These are phyloP conservation scores for Thalassarche chlororhynchos DNA, from an alignment of 2,113 vertebrate species.

Conservation along the genomic window DNA sequence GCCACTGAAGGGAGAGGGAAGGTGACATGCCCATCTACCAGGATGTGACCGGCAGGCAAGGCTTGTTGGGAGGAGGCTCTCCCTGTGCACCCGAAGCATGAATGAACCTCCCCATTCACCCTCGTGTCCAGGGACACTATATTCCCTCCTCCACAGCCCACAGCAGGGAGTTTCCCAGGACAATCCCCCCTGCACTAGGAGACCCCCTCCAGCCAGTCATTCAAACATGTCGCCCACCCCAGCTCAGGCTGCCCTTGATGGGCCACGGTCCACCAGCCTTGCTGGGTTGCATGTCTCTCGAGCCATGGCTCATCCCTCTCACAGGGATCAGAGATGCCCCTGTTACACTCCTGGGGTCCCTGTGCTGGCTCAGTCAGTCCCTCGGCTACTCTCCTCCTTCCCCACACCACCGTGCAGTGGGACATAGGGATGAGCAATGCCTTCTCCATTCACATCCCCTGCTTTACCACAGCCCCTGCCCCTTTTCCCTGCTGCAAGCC, in stretches of 20 bases:
- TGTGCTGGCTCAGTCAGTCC: neutral
- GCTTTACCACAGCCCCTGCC: neutral
- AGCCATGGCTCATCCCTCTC: neutral
- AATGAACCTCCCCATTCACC: neutral
- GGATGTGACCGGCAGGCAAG: neutral
- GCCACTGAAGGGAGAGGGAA: neutral
- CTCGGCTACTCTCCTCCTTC: neutral
- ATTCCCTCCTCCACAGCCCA: neutral
- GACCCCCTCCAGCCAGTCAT: neutral
- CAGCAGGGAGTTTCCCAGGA: neutral
- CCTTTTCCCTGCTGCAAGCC: neutral
- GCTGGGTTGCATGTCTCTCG: neutral
- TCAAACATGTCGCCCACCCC: neutral
- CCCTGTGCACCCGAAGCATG: fast-evolving
- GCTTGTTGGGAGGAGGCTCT: neutral
- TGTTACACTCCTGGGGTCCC: neutral
- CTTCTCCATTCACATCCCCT: neutral
- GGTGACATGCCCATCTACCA: neutral
- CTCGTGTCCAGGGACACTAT: neutral
- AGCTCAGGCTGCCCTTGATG: neutral
- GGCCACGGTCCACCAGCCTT: neutral
- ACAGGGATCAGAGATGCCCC: neutral
- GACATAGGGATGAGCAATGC: neutral
- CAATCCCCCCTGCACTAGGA: neutral
- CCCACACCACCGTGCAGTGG: fast-evolving